Evolutionary conservation across 2,888 invertebrate species (phyloP).

Genomic region (Calliopum simillimum): DNA sequence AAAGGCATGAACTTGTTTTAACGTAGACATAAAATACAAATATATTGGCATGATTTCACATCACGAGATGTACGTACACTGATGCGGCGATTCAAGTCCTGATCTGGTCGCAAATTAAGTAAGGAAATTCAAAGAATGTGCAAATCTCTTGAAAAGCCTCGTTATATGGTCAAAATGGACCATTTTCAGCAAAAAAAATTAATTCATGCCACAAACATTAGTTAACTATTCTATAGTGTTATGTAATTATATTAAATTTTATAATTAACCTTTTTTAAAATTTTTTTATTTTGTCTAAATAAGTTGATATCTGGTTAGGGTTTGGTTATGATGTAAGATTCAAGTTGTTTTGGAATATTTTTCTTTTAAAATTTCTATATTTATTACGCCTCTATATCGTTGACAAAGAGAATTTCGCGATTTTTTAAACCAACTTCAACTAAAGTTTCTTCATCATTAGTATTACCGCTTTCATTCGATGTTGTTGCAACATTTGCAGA

Average conservation of each 20-base stretch:
- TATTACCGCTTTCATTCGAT: slow-evolving; percentile 25
- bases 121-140: too few relatives aligned
- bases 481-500: slow-evolving; percentile 34
- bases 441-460: slow-evolving; percentile 56
- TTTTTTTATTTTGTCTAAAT: neutral
- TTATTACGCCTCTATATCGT: slow-evolving; percentile 85
- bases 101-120: too few relatives aligned
- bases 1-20: too few relatives aligned
- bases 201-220: slow-evolving; percentile 21
- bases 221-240: slow-evolving; percentile 9
- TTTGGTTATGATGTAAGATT: neutral
- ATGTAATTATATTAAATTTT: neutral
- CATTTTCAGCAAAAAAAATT: too few relatives aligned
- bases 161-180: too few relatives aligned
- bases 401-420: slow-evolving; percentile 92
- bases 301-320: neutral
- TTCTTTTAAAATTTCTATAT: neutral
- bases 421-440: slow-evolving; percentile 85
- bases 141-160: too few relatives aligned
- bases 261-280: neutral
- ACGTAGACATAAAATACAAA: too few relatives aligned
- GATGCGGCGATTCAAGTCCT: too few relatives aligned
- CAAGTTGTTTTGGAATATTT: slow-evolving; percentile 5
- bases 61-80: too few relatives aligned
- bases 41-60: too few relatives aligned